Conservation (phyloP, 2,797 vertebrate genomes). For the Podargus strigoides region DNA sequence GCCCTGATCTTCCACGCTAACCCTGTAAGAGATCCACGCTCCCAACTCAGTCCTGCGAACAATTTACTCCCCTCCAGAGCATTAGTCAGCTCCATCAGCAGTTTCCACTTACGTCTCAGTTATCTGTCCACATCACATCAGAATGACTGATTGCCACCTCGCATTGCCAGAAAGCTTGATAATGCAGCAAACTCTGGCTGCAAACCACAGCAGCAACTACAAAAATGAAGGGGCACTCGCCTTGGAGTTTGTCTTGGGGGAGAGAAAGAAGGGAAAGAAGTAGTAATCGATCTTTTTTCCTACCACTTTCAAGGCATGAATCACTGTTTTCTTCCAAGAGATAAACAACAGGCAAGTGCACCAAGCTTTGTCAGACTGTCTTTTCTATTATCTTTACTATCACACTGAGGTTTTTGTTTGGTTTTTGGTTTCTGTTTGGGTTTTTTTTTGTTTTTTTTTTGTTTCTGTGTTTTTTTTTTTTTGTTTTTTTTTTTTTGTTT, state of each 20-base stretch:
- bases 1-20: neutral
- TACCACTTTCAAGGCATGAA: neutral
- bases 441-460: neutral
- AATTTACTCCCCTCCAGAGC: neutral
- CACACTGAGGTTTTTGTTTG: neutral
- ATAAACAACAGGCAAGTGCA: neutral
- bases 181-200: neutral
- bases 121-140: constrained; percentile 27
- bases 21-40: neutral
- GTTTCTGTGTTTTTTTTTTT: neutral
- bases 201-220: neutral
- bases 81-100: constrained; percentile 31
- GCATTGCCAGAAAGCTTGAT: neutral
- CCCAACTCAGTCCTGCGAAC: neutral
- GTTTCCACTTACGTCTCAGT: neutral
- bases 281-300: neutral
- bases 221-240: neutral
- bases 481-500: rapidly evolving
- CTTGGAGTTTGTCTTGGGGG: neutral
- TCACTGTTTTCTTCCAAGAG: neutral
- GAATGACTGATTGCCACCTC: constrained; percentile 32
- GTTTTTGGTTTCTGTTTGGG: neutral
- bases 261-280: neutral
- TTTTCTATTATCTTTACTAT: neutral
- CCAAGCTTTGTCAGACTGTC: neutral